Conservation (phyloP, 2,888 invertebrate genomes). For the Rotaria macrura region DNA sequence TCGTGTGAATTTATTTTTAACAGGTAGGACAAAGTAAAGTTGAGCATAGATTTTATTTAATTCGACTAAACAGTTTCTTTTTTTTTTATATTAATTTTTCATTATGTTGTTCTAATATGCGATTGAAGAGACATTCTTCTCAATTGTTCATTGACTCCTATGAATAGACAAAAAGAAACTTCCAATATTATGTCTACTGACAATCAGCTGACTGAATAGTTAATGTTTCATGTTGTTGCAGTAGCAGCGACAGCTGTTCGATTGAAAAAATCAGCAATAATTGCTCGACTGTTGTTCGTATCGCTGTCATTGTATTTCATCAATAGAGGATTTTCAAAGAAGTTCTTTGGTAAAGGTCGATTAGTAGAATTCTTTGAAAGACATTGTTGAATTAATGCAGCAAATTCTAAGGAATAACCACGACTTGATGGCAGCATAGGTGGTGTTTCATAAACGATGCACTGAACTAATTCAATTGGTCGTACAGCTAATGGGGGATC, state of each 20-base stretch:
- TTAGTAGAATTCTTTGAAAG: background rate
- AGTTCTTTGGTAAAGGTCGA: background rate
- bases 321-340: background rate
- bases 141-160: no score
- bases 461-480: conserved; percentile 14
- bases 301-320: background rate
- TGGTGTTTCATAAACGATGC: background rate
- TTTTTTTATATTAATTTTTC: no score
- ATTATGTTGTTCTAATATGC: background rate
- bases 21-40: no score
- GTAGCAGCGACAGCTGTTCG: background rate
- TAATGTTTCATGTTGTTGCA: background rate
- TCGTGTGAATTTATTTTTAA: no score
- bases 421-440: background rate
- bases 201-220: no score
- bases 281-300: background rate
- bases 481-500: background rate
- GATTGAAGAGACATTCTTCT: no score
- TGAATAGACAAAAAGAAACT: no score
- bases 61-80: no score
- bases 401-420: background rate
- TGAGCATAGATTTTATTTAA: background rate
- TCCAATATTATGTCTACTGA: no score
- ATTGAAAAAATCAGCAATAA: background rate
- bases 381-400: background rate